Evolutionary conservation across 2,797 vertebrate species (phyloP).

Genomic region (Gambusia yucatana): DNA sequence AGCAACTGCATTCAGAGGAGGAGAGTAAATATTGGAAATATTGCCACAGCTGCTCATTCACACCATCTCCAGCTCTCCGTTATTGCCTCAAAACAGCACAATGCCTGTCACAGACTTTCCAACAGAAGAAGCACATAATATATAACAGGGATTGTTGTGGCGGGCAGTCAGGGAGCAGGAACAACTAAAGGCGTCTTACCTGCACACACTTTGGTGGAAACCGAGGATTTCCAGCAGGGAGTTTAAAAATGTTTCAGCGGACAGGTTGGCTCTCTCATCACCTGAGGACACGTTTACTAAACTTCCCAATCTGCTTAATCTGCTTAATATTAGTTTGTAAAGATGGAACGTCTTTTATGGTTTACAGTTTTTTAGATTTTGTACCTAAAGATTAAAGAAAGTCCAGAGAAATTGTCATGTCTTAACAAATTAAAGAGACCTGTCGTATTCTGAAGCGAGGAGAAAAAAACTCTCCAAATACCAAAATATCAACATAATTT

Average conservation of each 20-base stretch:
- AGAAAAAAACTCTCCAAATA: not conserved
- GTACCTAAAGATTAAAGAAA: not conserved
- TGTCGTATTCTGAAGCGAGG: not conserved
- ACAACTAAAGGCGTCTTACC: conserved; percentile 6
- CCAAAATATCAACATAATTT: no score
- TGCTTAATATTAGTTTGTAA: conserved; percentile 39
- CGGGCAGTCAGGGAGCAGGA: conserved; percentile 21
- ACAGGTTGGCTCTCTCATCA: conserved; percentile 65
- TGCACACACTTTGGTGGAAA: conserved; percentile 26
- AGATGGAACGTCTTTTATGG: not conserved
- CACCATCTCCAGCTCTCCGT: conserved; percentile 54
- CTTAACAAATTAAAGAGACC: not conserved
- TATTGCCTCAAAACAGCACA: conserved; percentile 42
- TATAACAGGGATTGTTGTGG: conserved; percentile 21
- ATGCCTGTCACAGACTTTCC: conserved; percentile 29
- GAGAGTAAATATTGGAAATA: conserved; percentile 80
- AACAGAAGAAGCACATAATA: conserved; percentile 25
- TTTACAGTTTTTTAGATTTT: not conserved
- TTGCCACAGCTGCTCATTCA: conserved; percentile 76
- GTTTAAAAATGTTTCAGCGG: conserved; percentile 54
- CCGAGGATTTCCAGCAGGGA: conserved; percentile 46
- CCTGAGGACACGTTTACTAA: conserved; percentile 56
- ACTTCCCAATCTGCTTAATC: conserved; percentile 53
- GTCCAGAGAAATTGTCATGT: not conserved
- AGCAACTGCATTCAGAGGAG: conserved; percentile 73